Conservation (phyloP, 2,113 vertebrate genomes). For the Cottus gobio region DNA sequence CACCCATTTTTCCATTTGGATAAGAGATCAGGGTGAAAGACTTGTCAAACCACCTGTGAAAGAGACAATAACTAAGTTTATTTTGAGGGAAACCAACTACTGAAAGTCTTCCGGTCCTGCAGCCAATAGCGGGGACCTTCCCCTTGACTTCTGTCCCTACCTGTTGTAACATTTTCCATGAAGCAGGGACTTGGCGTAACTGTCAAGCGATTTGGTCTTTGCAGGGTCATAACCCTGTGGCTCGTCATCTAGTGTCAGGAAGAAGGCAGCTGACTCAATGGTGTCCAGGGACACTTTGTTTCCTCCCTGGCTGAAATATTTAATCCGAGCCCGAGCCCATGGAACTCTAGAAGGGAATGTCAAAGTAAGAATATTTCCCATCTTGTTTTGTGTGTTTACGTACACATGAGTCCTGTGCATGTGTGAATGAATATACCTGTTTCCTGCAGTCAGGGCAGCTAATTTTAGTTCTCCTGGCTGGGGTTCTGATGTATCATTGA, state of each 20-base stretch:
- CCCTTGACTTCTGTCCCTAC: constrained; percentile 63
- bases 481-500: constrained; percentile 86
- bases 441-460: constrained; percentile 90
- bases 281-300: constrained; percentile 88
- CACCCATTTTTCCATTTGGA: constrained; percentile 89
- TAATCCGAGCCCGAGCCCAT: constrained; percentile 89
- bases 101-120: neutral
- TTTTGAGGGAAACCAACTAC: neutral
- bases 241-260: constrained; percentile 90
- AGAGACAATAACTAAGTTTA: neutral
- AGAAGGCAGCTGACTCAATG: constrained; percentile 92
- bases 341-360: constrained; percentile 80
- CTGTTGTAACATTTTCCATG: constrained; percentile 93
- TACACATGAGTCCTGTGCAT: neutral
- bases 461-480: constrained; percentile 89
- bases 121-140: neutral
- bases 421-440: constrained; percentile 78
- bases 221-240: constrained; percentile 80
- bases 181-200: constrained; percentile 92
- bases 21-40: constrained; percentile 90
- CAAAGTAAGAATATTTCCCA: neutral
- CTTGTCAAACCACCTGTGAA: constrained; percentile 93
- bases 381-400: neutral
- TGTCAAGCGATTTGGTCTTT: constrained; percentile 82
- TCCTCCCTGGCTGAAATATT: constrained; percentile 86